Evolutionary conservation across 2,113 vertebrate species (phyloP), one percentile per base, ranked within the genome.

Genomic region (Diphyllodes magnificus): DNA sequence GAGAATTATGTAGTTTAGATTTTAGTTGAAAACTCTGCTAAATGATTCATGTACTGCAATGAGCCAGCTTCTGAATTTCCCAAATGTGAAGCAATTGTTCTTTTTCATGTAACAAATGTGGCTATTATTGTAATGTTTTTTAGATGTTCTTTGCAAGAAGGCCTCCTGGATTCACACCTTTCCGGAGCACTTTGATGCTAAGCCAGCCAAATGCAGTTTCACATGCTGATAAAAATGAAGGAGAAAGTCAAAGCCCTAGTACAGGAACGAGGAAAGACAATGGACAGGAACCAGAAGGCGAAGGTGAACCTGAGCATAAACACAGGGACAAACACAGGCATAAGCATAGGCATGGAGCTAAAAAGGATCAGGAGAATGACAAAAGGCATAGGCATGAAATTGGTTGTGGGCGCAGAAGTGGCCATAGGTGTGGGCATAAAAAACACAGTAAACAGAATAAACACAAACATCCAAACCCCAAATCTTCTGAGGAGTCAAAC

Each of bases 151-250:
- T 93, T 53, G 3, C 57, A 53, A 97, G 85, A 82, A 91, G 93
- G 25, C 97, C 97, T 96, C 94, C 97, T 63, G 98, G 98, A 47
- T 97, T 98, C 90, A 97, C 97, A 79, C 98, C 98, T 73, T 98
- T 98, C 87, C 98, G 98, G 72, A 79, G 15, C 2, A 1, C 35
- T 51, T 0, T 0, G 14, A 0, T 0, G 0, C 2, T 22, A 60
- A 1, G 3, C 3, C 6, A 35, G 70, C 16, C 28, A 86, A 35
- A 13, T 11, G 30, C 45, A 97, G 68, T 47, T 92, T 23, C 9
- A 68, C 3, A 53, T 35, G 15, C 65, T n/a, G 33, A 18, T 69
- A 30, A 59, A 72, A 92, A 87, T 6, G 69, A 27, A 69, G 61
- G 77, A 70, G 86, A 94, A 94, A 90, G 64, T 17, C 78, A 27